These are phyloP conservation scores for Epizoanthus fatuus DNA, from an alignment of 92 coral and sea anemone species.

Conservation along the genomic window DNA sequence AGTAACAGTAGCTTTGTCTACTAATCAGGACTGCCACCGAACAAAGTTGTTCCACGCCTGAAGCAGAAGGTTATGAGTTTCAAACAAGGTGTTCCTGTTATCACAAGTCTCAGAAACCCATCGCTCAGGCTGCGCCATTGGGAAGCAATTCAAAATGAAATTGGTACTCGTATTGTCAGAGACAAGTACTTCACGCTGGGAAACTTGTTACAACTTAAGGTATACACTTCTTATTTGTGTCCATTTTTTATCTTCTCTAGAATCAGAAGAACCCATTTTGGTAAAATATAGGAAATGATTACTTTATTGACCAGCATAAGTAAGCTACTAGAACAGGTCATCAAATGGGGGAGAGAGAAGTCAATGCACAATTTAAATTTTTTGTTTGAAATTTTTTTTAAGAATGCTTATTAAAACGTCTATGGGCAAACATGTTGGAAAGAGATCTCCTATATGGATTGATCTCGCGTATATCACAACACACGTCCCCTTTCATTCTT, in stretches of 20 bases:
- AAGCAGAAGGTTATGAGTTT: constrained; percentile 91
- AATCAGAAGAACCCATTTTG: neutral
- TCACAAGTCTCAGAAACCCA: constrained; percentile 93
- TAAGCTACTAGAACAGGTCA: neutral
- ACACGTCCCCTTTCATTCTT: too few relatives aligned
- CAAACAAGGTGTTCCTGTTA: constrained; percentile 96
- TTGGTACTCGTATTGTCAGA: constrained; percentile 87
- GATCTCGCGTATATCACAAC: too few relatives aligned
- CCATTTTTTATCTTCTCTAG: neutral
- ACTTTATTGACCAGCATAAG: neutral
- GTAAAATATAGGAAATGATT: neutral
- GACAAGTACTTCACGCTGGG: constrained; percentile 96
- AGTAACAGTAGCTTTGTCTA: neutral
- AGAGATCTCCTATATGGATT: too few relatives aligned
- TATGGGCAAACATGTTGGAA: too few relatives aligned
- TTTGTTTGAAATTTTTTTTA: too few relatives aligned
- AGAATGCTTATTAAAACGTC: too few relatives aligned
- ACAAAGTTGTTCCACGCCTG: constrained; percentile 88
- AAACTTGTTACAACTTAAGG: constrained; percentile 86
- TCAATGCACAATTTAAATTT: too few relatives aligned
- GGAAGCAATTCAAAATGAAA: constrained; percentile 92
- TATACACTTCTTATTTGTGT: constrained; percentile 10
- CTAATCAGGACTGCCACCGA: constrained; percentile 89
- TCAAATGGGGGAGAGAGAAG: neutral
- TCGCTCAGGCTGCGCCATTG: constrained; percentile 94